A percentile compares a stretch with the other conserved stretches of the same genome.
Conservation (phyloP, 2,797 vertebrate species). For the Clamator glandarius region DNA sequence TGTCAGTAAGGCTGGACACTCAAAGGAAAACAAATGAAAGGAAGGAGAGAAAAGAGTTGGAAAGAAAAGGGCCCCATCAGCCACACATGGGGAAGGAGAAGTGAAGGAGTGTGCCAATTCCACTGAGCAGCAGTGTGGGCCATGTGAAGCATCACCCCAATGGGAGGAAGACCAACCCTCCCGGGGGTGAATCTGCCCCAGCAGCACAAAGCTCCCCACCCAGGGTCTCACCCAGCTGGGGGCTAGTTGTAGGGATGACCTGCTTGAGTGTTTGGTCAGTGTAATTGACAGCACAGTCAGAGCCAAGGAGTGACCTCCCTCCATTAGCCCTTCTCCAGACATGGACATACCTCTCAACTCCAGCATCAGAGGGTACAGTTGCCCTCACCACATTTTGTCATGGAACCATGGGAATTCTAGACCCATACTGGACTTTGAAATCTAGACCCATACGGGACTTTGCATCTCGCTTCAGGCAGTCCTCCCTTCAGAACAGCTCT, state of each 20-base stretch:
- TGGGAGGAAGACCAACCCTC: background rate
- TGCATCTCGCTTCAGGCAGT: background rate
- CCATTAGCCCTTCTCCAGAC: conserved; percentile 41
- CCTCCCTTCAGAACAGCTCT: background rate
- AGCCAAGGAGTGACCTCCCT: conserved; percentile 41
- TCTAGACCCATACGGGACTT: background rate
- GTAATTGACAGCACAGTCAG: conserved; percentile 72
- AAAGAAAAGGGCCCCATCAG: conserved; percentile 56
- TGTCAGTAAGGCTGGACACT: conserved; percentile 11
- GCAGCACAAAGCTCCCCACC: background rate
- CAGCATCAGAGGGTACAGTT: conserved; percentile 35
- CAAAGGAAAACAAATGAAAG: background rate
- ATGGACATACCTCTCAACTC: conserved; percentile 79
- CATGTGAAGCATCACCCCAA: background rate
- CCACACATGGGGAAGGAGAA: conserved; percentile 59
- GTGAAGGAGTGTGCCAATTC: conserved; percentile 71
- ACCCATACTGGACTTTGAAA: background rate
- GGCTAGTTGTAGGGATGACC: background rate
- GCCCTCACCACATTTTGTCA: background rate
- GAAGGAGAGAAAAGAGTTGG: conserved; percentile 25
- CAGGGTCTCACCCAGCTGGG: background rate
- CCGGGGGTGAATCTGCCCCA: background rate
- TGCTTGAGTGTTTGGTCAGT: conserved; percentile 42
- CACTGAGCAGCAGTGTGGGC: conserved; percentile 46
- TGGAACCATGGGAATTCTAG: background rate